A percentile compares a stretch with the other conserved stretches of the same genome.
phyloP scores from a whole-genome alignment of 2,797 vertebrate genomes.

The Phoebastria nigripes region DNA sequence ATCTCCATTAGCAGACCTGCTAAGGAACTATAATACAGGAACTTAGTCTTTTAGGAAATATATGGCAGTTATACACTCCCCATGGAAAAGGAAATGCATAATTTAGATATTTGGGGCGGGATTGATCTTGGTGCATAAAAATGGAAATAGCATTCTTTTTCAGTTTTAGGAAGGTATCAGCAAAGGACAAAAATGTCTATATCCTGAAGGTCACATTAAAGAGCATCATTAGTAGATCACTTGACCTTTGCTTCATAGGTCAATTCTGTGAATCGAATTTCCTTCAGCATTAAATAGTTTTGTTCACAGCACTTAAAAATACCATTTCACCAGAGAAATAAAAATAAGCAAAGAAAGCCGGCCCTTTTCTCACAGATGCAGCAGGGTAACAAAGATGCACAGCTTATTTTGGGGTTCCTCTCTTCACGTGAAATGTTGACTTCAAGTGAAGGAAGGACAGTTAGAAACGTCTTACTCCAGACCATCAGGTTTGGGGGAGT shows the following conservation, averaged over 20 bases:
- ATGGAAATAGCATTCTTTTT: background rate
- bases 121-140: background rate
- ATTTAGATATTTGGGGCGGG: background rate
- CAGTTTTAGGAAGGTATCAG: background rate
- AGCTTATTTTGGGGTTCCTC: background rate
- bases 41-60: background rate
- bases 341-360: background rate
- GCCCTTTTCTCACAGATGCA: background rate
- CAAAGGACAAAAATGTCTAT: background rate
- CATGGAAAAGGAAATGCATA: background rate
- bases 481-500: too few species aligned
- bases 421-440: too few species aligned
- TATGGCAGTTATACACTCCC: rapidly evolving
- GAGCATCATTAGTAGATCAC: background rate
- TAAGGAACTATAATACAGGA: background rate
- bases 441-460: too few species aligned
- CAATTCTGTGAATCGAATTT: background rate
- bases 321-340: background rate
- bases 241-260: background rate
- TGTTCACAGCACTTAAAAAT: background rate
- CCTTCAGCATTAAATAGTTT: background rate
- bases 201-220: background rate
- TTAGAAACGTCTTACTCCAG: background rate
- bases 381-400: background rate
- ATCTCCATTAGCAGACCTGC: background rate